A percentile compares a stretch with the other conserved stretches of the same genome.
Evolutionary conservation across 2,113 vertebrate species (phyloP).

Genomic region (Dromaius novaehollandiae): DNA sequence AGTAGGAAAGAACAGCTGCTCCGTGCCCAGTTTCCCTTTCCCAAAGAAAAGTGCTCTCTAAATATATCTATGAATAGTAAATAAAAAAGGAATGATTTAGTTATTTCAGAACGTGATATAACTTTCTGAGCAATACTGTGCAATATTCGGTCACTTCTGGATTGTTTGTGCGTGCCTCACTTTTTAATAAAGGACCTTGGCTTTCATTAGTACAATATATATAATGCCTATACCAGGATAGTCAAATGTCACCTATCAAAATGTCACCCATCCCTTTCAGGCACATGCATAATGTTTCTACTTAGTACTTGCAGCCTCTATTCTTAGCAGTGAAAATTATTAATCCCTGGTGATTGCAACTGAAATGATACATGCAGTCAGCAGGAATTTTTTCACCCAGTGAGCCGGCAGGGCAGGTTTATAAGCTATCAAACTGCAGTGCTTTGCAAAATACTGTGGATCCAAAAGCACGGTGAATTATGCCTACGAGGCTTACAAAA

Average conservation of each 20-base stretch:
- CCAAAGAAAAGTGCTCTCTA: background rate
- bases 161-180: background rate
- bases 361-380: conserved; percentile 53
- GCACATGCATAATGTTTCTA: background rate
- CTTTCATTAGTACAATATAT: background rate
- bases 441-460: conserved; percentile 22
- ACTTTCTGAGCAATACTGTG: background rate
- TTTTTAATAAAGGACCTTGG: background rate
- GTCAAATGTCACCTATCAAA: background rate
- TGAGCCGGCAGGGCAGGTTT: background rate
- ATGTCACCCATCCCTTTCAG: background rate
- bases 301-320: background rate
- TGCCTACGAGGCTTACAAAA: conserved; percentile 25
- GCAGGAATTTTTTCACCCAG: conserved; percentile 45
- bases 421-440: conserved; percentile 51
- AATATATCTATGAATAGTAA: background rate
- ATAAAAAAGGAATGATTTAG: background rate
- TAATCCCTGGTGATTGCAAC: conserved; percentile 35
- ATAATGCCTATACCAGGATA: background rate
- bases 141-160: background rate
- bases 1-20: background rate
- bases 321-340: conserved; percentile 3
- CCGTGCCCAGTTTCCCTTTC: background rate
- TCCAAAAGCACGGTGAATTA: conserved; percentile 27
- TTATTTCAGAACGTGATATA: background rate